Evolutionary conservation across 2,113 vertebrate species (phyloP).

Genomic region (Notarius quadriscutis): DNA sequence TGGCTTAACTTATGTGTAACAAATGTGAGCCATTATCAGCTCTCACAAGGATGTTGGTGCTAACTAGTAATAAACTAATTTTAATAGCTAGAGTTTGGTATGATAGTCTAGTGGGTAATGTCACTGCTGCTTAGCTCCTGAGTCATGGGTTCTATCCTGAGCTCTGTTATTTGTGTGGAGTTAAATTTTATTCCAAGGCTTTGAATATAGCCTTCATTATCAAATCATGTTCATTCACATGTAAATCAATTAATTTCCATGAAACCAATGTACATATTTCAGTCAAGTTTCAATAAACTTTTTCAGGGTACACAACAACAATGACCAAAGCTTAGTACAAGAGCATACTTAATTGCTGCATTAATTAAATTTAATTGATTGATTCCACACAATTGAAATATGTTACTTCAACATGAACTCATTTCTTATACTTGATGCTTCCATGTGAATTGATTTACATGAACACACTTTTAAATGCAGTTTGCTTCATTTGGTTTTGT

Average conservation of each 20-base stretch:
- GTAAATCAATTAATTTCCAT: background rate
- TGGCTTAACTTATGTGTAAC: background rate
- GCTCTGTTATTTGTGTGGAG: background rate
- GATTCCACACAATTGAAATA: background rate
- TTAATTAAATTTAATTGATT: background rate
- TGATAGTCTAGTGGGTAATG: background rate
- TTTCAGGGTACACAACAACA: background rate
- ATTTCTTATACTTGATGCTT: background rate
- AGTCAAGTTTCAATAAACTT: background rate
- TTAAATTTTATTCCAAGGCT: background rate
- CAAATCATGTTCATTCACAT: background rate
- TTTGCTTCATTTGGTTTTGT: background rate
- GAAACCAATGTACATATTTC: background rate
- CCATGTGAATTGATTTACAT: background rate
- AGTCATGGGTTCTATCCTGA: background rate
- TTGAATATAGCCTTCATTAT: background rate
- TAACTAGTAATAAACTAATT: background rate
- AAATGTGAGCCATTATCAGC: background rate
- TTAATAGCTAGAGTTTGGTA: background rate
- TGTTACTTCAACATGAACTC: background rate
- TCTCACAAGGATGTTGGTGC: background rate
- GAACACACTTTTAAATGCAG: background rate
- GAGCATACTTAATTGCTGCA: background rate
- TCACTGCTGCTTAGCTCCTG: background rate
- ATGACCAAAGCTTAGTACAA: background rate